Base-by-base conservation (phyloP, 2,113 vertebrate species). In the Phyllostomus discolor region DNA sequence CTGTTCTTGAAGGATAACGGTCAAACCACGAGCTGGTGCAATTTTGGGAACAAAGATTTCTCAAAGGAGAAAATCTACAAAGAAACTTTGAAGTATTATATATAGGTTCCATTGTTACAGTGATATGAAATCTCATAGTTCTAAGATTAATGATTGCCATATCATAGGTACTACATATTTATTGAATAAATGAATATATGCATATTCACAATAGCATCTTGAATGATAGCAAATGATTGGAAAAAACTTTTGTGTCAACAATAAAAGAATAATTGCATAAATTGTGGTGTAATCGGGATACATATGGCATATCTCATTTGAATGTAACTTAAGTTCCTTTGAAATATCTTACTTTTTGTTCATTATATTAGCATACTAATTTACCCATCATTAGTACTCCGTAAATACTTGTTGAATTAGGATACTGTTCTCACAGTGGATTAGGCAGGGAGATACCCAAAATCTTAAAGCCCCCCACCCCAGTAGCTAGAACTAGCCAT, bases 1-100 rank as follows among this genome's bases (percentile, higher is more conserved):
- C 50, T 85, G 19, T 72, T 76, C 48, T 83, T 94, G 59, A 59
- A 20, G 26, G 16, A 90, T 31, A 76, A 67, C 22, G 46, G 46
- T 83, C 76, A 62, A 92, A 75, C 86, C 78, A 81, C 48, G 83
- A 33, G 4, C 33, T 62, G 46, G 11, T 94, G 17, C 7, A 72
- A 73, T 83, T 91, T 90, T 62, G 80, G 84, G 12, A 95, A 73
- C 24, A 90, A 73, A 87, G 54, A 79, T 78, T 86, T 73, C n/a
- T 86, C 35, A 50, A 33, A 22, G 79, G 73, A 94, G 48, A 91
- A 93, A 76, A 78, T 95, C 88, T 35, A 54, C 59, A 85, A 88
- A 94, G 48, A 28, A 91, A 82, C 19, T n/a, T 88, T 52, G 72
- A 88, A 64, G 24, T 64, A 50, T 81, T 89, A 35, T 52, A 59